Evolutionary conservation across 2,888 invertebrate species (phyloP).

Genomic region (Boloria selene): DNA sequence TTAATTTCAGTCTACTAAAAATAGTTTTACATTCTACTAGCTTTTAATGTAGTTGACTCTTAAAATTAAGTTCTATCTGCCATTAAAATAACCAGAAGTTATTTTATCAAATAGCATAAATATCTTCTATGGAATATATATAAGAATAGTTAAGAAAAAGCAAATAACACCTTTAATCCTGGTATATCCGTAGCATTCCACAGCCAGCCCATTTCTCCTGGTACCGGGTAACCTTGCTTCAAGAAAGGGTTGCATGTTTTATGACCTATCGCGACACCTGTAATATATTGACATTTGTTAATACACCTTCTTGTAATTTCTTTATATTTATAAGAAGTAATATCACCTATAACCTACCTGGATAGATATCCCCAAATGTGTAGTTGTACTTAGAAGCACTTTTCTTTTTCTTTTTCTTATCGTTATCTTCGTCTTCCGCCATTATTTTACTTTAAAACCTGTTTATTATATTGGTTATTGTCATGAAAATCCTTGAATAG

Average conservation of each 20-base stretch:
- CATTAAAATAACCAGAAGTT: neutral
- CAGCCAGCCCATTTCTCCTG: constrained; percentile 86
- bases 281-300: neutral
- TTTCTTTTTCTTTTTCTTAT: constrained; percentile 69
- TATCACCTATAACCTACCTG: constrained; percentile 56
- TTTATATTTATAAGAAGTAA: neutral
- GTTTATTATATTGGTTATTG: neutral
- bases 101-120: neutral
- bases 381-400: constrained; percentile 75
- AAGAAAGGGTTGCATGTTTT: constrained; percentile 73
- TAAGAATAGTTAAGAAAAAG: constrained; percentile 4
- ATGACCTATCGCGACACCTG: constrained; percentile 80
- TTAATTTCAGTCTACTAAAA: neutral
- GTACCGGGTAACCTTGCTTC: constrained; percentile 78
- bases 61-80: neutral
- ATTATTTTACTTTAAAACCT: constrained; percentile 43
- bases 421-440: constrained; percentile 65
- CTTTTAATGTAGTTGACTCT: too few relatives aligned
- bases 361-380: constrained; percentile 77
- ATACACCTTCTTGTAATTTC: neutral
- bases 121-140: neutral
- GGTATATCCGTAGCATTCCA: constrained; percentile 78
- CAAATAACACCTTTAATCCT: constrained; percentile 60
- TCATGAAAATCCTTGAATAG: too few relatives aligned
- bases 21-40: neutral